A percentile compares a stretch with the other conserved stretches of the same genome.
These are phyloP conservation scores for Halictus rubicundus DNA, from an alignment of 1,140 invertebrate genomes.

Conservation along the genomic window DNA sequence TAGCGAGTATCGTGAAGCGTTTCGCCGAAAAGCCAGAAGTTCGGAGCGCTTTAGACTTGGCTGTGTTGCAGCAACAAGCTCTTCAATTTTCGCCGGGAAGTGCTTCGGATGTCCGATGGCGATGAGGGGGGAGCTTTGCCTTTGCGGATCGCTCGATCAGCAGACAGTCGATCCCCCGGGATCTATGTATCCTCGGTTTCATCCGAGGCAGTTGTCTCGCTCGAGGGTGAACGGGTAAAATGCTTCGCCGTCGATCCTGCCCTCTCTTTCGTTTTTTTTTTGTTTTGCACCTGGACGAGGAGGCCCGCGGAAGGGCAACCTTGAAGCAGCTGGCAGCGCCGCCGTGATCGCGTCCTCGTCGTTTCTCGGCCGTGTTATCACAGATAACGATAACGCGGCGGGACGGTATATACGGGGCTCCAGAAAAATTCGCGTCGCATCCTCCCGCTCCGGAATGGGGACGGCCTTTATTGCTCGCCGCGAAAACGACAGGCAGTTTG, in stretches of 20 bases:
- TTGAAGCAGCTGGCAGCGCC: not conserved
- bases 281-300: not conserved
- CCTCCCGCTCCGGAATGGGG: not conserved
- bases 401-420: no score
- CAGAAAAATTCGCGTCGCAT: slow-evolving; percentile 6
- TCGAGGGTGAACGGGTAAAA: no score
- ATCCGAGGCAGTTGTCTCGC: no score
- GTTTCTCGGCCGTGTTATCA: slow-evolving; percentile 6
- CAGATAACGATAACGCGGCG: slow-evolving; percentile 16
- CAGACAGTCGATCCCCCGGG: no score
- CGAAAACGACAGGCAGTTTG: not conserved
- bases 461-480: not conserved
- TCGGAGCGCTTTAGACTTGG: not conserved
- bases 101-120: not conserved
- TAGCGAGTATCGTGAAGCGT: not conserved
- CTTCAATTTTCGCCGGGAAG: not conserved
- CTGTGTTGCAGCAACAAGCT: not conserved
- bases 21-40: not conserved
- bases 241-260: no score
- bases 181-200: no score
- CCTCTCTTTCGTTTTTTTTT: not conserved
- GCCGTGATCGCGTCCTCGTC: no score
- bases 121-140: no score
- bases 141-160: not conserved
- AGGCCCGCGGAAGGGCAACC: not conserved